phyloP scores from a whole-genome alignment of 2,797 vertebrate genomes.

The Scarus forsteni region DNA sequence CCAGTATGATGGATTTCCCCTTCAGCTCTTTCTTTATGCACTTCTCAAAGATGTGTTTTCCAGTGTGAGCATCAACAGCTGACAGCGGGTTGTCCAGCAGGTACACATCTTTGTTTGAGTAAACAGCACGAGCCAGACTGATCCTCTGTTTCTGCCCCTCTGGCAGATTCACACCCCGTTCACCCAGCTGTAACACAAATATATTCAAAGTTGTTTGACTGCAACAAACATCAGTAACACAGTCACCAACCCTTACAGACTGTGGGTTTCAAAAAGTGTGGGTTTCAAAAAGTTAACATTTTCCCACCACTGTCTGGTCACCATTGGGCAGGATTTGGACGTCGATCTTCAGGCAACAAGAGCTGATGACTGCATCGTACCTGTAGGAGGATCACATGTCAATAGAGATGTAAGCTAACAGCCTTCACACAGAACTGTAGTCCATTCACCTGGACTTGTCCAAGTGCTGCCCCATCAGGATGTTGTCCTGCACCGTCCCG shows the following conservation, averaged over 20 bases:
- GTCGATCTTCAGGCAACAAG: conserved; percentile 8
- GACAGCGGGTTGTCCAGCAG: conserved; percentile 83
- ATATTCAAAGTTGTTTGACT: too few species aligned
- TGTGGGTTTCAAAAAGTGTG: too few species aligned
- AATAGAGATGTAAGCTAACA: background rate
- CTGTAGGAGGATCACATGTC: background rate
- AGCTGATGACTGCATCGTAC: conserved; percentile 10
- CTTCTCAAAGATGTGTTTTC: conserved; percentile 81
- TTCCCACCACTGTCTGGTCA: conserved; percentile 8
- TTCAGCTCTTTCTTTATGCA: conserved; percentile 73
- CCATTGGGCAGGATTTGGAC: background rate
- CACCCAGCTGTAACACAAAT: conserved; percentile 70
- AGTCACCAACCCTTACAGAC: too few species aligned
- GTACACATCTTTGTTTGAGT: conserved; percentile 75
- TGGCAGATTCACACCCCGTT: conserved; percentile 80
- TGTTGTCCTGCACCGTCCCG: conserved; percentile 81
- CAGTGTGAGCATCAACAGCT: conserved; percentile 76
- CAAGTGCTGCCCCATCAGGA: conserved; percentile 83
- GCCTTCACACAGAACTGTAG: too few species aligned
- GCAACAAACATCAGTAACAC: too few species aligned
- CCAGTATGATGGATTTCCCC: conserved; percentile 76
- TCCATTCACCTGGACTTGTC: conserved; percentile 74
- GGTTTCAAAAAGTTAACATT: background rate
- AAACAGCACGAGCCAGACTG: conserved; percentile 78
- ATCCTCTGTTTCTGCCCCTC: conserved; percentile 63